Evolutionary conservation across 2,113 vertebrate genomes (phyloP), one percentile per base, ranked within the genome.

Genomic region (Notothenia rossii): DNA sequence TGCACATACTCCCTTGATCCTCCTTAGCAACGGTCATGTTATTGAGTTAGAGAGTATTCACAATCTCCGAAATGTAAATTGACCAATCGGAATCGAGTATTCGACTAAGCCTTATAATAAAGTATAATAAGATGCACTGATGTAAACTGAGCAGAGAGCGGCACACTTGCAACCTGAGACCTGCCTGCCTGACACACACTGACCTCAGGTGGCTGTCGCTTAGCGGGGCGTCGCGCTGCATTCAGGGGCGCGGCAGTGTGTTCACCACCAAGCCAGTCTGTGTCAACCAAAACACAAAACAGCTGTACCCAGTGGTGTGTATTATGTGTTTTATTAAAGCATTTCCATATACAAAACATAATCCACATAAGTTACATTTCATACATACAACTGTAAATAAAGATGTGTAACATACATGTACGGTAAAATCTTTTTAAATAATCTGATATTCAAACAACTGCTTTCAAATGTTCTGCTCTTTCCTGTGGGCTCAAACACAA

Each of bases 291-390:
- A 58, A 66, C 29, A 81, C 13, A 62, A 7, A 64, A 43, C 43
- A 73, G 12, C n/a, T 20, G 9, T 1, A 49, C 54, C 7, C 20
- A n/a, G 13, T 36, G 40, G 7, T 63, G 14, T 81, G 45, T 76
- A 79, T 73, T 88, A 22, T 60, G 70, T 5, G 20, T 87, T 94
- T 95, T 94, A 94, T 91, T 94, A 89, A 90, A 90, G 86, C 71
- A 77, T 80, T 40, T 85, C 60, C 72, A 83, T 81, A 90, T 93
- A 93, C 67, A 94, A 93, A 94, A 88, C 71, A 25, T 75, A 74
- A 73, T 49, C 83, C 63, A 68, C 62, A 83, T 86, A 81, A 86
- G 60, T 85, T 82, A 89, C 71, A 86, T 75, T 87, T 63, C 85
- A 67, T 84, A 82, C 71, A 91, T 81, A 89, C n/a, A 65, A 60